Conservation (phyloP, 2,113 vertebrate genomes). For the Chrysemys picta region DNA sequence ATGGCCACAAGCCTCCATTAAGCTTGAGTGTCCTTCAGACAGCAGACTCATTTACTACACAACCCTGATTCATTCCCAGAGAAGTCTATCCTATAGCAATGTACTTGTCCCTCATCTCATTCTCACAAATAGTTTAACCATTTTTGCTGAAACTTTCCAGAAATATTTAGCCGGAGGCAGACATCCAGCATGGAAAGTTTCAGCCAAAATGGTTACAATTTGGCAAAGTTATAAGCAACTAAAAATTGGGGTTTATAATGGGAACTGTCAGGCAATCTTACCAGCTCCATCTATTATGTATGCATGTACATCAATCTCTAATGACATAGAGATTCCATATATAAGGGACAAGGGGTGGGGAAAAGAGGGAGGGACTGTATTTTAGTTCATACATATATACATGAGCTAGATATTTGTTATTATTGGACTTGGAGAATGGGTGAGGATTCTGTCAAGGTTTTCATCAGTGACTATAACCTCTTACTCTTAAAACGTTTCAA, state of each 20-base stretch:
- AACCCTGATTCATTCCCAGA: not conserved
- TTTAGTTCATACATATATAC: not conserved
- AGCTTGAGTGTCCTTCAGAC: fast-evolving
- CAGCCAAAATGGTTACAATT: fast-evolving
- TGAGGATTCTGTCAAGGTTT: not conserved
- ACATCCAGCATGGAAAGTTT: not conserved
- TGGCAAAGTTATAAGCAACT: fast-evolving
- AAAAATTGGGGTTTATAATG: fast-evolving
- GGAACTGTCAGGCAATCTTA: not conserved
- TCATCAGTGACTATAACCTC: not conserved
- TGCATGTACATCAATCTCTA: fast-evolving
- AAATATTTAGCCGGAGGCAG: constrained; percentile 28
- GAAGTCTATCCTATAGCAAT: fast-evolving
- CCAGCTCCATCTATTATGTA: fast-evolving
- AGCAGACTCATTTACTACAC: not conserved
- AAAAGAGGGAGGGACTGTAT: not conserved
- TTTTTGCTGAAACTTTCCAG: constrained; percentile 34
- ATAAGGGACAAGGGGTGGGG: not conserved
- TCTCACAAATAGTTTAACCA: not conserved
- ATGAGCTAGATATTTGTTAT: not conserved
- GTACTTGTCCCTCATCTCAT: not conserved
- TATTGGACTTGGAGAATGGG: not conserved
- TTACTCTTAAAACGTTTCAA: fast-evolving
- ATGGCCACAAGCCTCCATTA: not conserved
- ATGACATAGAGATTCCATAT: not conserved